Evolutionary conservation across 2,888 invertebrate genomes (phyloP).

Genomic region (Melipona bicolor): DNA sequence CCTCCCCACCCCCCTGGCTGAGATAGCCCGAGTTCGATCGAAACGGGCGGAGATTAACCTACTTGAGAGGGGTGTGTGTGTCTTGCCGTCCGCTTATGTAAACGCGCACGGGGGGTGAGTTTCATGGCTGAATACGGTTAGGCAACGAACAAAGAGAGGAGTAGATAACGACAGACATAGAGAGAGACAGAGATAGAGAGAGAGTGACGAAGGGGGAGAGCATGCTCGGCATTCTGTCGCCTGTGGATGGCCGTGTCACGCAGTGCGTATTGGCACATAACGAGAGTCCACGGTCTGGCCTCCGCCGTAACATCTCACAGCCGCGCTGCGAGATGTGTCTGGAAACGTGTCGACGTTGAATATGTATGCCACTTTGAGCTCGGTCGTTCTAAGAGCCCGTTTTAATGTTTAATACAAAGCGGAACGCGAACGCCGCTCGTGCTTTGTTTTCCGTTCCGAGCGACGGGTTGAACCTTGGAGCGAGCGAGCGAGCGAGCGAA

Average conservation of each 20-base stretch:
- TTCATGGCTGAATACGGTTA: conserved; percentile 75
- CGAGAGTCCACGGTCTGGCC: conserved; percentile 62
- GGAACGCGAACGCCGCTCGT: conserved; percentile 8
- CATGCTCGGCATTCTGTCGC: conserved; percentile 75
- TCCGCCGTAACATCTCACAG: neutral
- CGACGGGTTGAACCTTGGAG: neutral
- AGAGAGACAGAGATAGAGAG: neutral
- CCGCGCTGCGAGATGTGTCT: conserved; percentile 16
- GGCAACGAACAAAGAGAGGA: conserved; percentile 56
- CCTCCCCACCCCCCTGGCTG: neutral
- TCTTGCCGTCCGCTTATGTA: conserved; percentile 48
- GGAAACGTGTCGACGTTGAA: conserved; percentile 33
- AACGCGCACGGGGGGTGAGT: conserved; percentile 59
- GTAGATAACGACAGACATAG: neutral
- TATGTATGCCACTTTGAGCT: conserved; percentile 23
- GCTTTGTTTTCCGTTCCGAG: conserved; percentile 9
- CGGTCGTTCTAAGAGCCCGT: conserved; percentile 4
- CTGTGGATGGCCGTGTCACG: conserved; percentile 74
- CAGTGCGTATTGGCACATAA: conserved; percentile 75
- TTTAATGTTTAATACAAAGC: conserved; percentile 33
- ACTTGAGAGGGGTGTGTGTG: conserved; percentile 43
- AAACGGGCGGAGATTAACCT: conserved; percentile 57
- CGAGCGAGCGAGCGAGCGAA: too few species aligned
- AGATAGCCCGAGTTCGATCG: conserved; percentile 47
- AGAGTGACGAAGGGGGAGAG: neutral